Percentiles rank a stretch among this genome's conserved stretches.
Conservation (phyloP, 2,797 vertebrate species). For the Gadopsis marmoratus region DNA sequence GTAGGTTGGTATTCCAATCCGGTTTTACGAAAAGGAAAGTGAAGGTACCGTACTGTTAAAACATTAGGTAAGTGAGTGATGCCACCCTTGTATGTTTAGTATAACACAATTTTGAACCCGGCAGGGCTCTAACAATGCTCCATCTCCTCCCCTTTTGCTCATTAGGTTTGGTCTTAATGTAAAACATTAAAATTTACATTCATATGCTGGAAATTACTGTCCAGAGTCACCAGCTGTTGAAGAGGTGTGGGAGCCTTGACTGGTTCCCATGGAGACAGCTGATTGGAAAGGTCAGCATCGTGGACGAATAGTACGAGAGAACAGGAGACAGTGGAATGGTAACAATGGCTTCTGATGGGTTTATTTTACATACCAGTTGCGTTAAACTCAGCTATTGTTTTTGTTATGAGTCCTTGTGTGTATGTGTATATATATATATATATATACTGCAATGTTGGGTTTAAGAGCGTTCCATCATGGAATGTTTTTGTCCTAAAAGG, state of each 20-base stretch:
- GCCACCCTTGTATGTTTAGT: no score
- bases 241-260: slow-evolving; percentile 29
- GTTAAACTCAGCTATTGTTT: slow-evolving; percentile 3
- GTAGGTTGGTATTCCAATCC: background rate
- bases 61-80: no score
- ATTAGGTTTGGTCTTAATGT: slow-evolving; percentile 57
- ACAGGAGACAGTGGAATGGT: background rate
- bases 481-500: background rate
- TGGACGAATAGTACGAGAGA: slow-evolving; percentile 5
- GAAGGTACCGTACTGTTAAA: no score
- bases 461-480: background rate
- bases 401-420: background rate
- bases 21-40: background rate
- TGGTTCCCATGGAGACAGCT: slow-evolving; percentile 49
- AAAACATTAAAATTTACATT: slow-evolving; percentile 64
- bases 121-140: slow-evolving; percentile 43
- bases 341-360: slow-evolving; percentile 16
- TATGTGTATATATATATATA: background rate
- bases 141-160: slow-evolving; percentile 50
- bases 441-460: background rate
- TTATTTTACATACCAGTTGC: slow-evolving; percentile 12
- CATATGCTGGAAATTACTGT: slow-evolving; percentile 60
- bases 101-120: background rate
- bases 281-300: slow-evolving; percentile 18
- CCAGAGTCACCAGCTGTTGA: slow-evolving; percentile 40